These are phyloP conservation scores for Drosophila subquinaria DNA, from an alignment of 2,888 invertebrate genomes.

Conservation along the genomic window DNA sequence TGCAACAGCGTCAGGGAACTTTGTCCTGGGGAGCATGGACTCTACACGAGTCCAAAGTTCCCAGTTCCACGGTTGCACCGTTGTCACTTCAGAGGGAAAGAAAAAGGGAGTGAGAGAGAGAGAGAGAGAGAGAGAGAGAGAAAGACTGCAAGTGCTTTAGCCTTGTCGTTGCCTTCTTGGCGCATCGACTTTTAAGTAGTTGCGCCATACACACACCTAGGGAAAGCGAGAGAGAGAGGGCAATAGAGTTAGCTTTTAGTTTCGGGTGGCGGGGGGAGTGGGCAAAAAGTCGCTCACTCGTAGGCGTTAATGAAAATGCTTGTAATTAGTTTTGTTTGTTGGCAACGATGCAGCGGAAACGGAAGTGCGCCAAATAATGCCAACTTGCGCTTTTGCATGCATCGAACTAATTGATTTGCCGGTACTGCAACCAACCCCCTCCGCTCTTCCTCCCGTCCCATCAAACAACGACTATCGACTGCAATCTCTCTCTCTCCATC, in stretches of 20 bases:
- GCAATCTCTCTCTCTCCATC: neutral
- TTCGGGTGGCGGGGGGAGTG: neutral
- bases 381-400: constrained; percentile 73
- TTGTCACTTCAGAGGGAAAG: constrained; percentile 66
- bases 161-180: constrained; percentile 62
- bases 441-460: rapidly evolving
- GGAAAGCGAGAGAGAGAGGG: neutral
- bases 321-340: constrained; percentile 80
- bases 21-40: constrained; percentile 47
- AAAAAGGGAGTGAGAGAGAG: neutral
- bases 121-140: constrained; percentile 3
- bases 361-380: constrained; percentile 74
- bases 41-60: constrained; percentile 9
- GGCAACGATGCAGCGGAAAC: constrained; percentile 65
- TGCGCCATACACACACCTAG: constrained; percentile 40
- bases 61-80: constrained; percentile 19
- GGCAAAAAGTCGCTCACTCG: constrained; percentile 50
- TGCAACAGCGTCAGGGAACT: constrained; percentile 69
- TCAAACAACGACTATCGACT: neutral
- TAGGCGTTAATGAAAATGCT: constrained; percentile 81
- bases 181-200: constrained; percentile 80
- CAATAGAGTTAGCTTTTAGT: constrained; percentile 10
- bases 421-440: neutral
- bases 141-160: constrained; percentile 74
- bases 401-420: constrained; percentile 79